Evolutionary conservation across 1,140 invertebrate species (phyloP), one percentile per base, ranked within the genome.

Genomic region (Drosophila ambigua): DNA sequence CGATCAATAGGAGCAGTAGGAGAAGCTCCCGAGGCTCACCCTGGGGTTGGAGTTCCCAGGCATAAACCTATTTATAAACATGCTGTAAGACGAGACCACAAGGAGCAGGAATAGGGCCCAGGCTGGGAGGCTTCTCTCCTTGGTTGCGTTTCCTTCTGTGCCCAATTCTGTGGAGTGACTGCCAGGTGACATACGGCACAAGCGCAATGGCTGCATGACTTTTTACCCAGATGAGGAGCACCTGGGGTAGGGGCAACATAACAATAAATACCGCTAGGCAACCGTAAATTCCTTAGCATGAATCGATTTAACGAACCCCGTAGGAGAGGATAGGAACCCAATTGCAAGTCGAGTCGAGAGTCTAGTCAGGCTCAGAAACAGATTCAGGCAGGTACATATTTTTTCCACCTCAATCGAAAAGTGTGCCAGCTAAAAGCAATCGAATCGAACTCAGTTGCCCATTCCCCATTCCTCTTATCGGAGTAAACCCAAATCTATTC

Each of bases 181-280:
- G 66, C 63, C 66, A 69, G 66, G 66, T 69, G 66, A 69, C 66
- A 69, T 51, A 69, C 66, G 66, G 66, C 66, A 69, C 66, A 69
- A 69, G 66, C 66, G 66, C 66, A 68, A 55, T 69, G 63, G 35
- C 35, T 39, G 35, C 35, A 39, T 39, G 35, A 39, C 35, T 39
- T 39, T 4, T 39, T 39, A 4, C 4, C 11, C 35, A 39, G 35
- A 35, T 35, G 31, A 57, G 20, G 28, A 16, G 51, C 11, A 11
- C 23, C 23, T 15, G 53, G 28, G 71, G 71, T 31, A 8, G 49
- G 48, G 57, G 43, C 76, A 84, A 57, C 77, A 80, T 85, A 88
- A 89, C 81, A 87, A 87, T 83, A 88, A 88, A 89, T 88, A 89
- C 83, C 76, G 76, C 83, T 88, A 89, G 84, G 83, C 83, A 88